Base-by-base conservation (phyloP, 2,113 vertebrate species). In the Nibea albiflora region DNA sequence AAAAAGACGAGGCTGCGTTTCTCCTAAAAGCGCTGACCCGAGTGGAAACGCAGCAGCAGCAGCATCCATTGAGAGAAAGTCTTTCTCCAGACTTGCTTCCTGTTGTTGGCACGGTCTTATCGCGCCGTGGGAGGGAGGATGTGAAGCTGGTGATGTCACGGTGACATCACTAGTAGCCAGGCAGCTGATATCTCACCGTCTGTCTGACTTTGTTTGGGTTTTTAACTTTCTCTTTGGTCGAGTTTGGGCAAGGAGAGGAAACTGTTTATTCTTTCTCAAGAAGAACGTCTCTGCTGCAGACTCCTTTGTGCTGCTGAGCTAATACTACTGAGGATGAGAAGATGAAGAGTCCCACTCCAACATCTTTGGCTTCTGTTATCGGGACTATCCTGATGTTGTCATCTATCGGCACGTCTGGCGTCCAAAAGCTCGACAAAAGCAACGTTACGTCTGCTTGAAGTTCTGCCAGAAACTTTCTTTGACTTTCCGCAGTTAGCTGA, bases 121-220 rank as follows among this genome's bases (percentile, higher is more conserved):
- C 49, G 19, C 4, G 50, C 8, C 0, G 10, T 15, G 54, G 31
- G 4, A 17, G 28, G 22, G 44, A 4, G 8, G 26, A 5, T 0
- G 4, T 8, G 19, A 6, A 28, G 57, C 5, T 24, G 22, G 24
- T 46, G 75, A 61, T 14, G 19, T 72, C 77, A 72, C 0, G 0
- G 61, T 73, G 74, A 79, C 73, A 60, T 86, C 66, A 86, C 9
- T 1, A 52, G 76, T 78, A 68, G 57, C 81, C 64, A 46, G 77
- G 74, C 68, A 73, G 62, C 15, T 15, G 0, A 54, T 39, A 39
- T 11, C 4, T 19, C 20, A 8, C 4, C 4, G 42, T 31, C 15
- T 6, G 42, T 31, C 15, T 39, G 47, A 46, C 24, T 20, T 46
- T 12, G 44, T 46, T 46, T 46, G 44, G 0, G 4, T 5, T 24